These are phyloP conservation scores for Lasioglossum morio DNA, from an alignment of 2,888 invertebrate genomes.

Conservation along the genomic window DNA sequence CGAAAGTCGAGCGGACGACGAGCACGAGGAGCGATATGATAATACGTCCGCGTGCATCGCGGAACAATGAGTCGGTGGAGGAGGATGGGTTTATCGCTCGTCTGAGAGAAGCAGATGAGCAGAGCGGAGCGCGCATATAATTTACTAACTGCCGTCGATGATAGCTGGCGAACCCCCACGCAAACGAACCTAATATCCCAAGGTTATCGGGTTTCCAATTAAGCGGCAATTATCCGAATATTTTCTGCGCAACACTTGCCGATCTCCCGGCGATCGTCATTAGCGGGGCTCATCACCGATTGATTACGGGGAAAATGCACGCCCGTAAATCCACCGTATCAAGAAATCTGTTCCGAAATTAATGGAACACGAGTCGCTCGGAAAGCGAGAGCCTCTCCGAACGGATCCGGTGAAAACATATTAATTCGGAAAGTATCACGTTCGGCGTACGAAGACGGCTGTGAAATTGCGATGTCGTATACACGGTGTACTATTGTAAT, in stretches of 20 bases:
- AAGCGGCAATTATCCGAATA: slow-evolving; percentile 72
- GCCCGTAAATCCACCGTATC: slow-evolving; percentile 21
- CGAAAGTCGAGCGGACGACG: neutral
- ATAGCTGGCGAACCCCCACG: slow-evolving; percentile 20
- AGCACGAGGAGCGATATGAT: neutral
- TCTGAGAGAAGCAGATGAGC: neutral
- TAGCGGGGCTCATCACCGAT: slow-evolving; percentile 65
- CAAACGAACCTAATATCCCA: slow-evolving; percentile 68
- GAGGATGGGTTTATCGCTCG: neutral
- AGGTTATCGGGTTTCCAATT: slow-evolving; percentile 75
- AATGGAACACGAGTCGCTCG: slow-evolving; percentile 20
- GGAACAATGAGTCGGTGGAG: neutral
- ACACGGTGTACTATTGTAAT: neutral
- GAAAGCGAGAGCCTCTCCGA: neutral
- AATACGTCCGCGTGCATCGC: neutral
- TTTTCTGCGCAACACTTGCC: slow-evolving; percentile 67
- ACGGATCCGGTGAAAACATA: neutral
- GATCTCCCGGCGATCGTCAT: slow-evolving; percentile 55
- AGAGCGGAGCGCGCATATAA: slow-evolving; percentile 17
- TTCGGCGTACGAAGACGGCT: neutral
- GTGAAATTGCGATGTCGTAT: neutral
- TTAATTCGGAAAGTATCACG: slow-evolving; percentile 11
- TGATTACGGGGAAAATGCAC: slow-evolving; percentile 61
- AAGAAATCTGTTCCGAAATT: slow-evolving; percentile 39
- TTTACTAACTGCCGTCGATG: slow-evolving; percentile 36